Conservation (phyloP, 2,797 vertebrate genomes). For the Gambelia wislizenii region DNA sequence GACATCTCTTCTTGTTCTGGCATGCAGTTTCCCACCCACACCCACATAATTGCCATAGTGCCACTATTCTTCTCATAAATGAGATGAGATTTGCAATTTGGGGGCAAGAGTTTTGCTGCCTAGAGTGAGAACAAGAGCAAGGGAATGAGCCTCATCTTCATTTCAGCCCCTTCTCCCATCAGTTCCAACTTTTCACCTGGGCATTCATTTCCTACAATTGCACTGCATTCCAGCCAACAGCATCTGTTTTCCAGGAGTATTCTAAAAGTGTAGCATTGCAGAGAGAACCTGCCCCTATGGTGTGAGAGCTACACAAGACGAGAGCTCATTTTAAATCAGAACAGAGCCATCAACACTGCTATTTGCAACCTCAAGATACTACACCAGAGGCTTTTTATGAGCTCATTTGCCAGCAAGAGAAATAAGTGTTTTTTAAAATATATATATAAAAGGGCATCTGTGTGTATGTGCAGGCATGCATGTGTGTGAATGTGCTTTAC, state of each 20-base stretch:
- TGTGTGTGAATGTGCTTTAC: not conserved
- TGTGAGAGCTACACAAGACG: not conserved
- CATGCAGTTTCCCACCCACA: not conserved
- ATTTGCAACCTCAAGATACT: slow-evolving; percentile 41
- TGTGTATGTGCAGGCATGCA: not conserved
- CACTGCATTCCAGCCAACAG: not conserved
- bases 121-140: not conserved
- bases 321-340: not conserved
- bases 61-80: slow-evolving; percentile 17
- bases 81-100: slow-evolving; percentile 2
- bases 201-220: not conserved
- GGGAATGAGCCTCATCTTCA: slow-evolving; percentile 11
- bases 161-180: not conserved
- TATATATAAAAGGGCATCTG: not conserved
- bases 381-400: slow-evolving; percentile 41
- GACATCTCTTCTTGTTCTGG: not conserved
- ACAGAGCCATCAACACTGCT: slow-evolving; percentile 8
- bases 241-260: not conserved
- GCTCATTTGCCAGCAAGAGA: slow-evolving; percentile 11
- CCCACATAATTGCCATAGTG: slow-evolving; percentile 1
- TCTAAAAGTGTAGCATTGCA: not conserved
- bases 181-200: not conserved
- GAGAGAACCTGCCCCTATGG: not conserved
- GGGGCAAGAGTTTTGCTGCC: slow-evolving; percentile 14
- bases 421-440: slow-evolving; percentile 4